phyloP scores from a whole-genome alignment of 2,113 vertebrate genomes.

The Phaethon lepturus region DNA sequence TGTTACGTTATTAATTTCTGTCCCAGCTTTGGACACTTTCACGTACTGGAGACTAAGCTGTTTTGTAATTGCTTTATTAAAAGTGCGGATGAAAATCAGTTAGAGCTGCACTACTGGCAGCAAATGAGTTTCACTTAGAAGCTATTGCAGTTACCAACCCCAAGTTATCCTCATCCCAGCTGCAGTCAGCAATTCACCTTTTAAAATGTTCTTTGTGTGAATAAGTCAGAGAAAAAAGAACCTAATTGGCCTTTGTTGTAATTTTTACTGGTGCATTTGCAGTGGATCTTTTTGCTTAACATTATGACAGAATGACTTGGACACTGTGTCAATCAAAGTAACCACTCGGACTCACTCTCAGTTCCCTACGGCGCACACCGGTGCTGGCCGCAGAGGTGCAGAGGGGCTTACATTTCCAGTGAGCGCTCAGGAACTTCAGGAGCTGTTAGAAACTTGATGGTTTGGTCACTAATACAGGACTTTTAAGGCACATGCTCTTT shows the following conservation, averaged over 20 bases:
- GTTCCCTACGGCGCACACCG: background rate
- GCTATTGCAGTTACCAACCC: constrained; percentile 22
- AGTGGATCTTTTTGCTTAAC: constrained; percentile 3
- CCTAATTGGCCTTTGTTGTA: background rate
- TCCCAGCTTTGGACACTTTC: background rate
- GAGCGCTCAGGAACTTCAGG: background rate
- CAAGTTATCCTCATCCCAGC: constrained; percentile 20
- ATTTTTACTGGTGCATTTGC: constrained; percentile 22
- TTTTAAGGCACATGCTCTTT: background rate
- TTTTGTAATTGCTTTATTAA: constrained; percentile 36
- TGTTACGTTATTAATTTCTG: background rate
- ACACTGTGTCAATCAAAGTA: background rate
- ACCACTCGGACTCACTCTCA: background rate
- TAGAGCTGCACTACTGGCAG: background rate
- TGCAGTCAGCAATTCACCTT: constrained; percentile 43
- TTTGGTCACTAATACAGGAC: background rate
- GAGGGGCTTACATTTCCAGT: background rate
- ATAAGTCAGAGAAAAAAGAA: constrained; percentile 6
- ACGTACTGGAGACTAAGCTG: background rate
- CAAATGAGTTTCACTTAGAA: constrained; percentile 43
- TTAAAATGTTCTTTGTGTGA: constrained; percentile 32
- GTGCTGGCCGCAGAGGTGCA: background rate
- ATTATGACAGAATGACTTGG: background rate
- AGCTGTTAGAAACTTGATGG: background rate
- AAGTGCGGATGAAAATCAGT: constrained; percentile 35